These are phyloP conservation scores for Lochmaea capreae DNA, from an alignment of 2,888 invertebrate genomes.

Conservation along the genomic window DNA sequence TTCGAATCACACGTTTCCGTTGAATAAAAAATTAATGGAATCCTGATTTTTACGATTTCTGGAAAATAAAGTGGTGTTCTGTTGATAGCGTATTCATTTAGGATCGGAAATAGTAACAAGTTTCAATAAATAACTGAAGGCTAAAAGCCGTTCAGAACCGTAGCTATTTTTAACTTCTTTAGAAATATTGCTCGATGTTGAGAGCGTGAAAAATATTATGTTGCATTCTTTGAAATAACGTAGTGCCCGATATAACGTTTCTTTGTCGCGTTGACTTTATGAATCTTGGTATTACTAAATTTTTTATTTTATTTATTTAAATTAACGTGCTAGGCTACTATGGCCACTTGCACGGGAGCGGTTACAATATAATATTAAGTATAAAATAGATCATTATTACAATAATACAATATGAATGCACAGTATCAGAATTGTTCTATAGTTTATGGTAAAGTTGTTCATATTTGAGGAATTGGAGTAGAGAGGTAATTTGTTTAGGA, in stretches of 20 bases:
- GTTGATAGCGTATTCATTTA: too few relatives aligned
- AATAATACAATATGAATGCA: too few relatives aligned
- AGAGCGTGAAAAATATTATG: conserved; percentile 24
- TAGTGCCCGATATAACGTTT: conserved; percentile 11
- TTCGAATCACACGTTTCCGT: background rate
- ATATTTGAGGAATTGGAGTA: too few relatives aligned
- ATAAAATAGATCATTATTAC: too few relatives aligned
- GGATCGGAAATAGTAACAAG: conserved; percentile 14
- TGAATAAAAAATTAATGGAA: background rate
- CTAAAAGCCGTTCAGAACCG: conserved; percentile 18
- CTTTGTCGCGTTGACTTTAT: conserved; percentile 3
- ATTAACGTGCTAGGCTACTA: background rate
- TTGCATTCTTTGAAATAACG: conserved; percentile 28
- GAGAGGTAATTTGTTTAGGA: too few relatives aligned
- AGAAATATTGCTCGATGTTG: conserved; percentile 24
- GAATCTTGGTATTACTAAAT: background rate
- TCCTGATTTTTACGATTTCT: conserved; percentile 5
- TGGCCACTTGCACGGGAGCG: background rate
- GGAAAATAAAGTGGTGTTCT: conserved; percentile 22
- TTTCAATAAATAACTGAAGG: conserved; percentile 23
- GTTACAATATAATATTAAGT: too few relatives aligned
- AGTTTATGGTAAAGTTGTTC: too few relatives aligned
- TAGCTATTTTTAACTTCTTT: conserved; percentile 29
- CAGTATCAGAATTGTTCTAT: too few relatives aligned
- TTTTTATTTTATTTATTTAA: too few relatives aligned